These are phyloP conservation scores for Lordiphosa mommai DNA, from an alignment of 1,140 invertebrate genomes.

Conservation along the genomic window DNA sequence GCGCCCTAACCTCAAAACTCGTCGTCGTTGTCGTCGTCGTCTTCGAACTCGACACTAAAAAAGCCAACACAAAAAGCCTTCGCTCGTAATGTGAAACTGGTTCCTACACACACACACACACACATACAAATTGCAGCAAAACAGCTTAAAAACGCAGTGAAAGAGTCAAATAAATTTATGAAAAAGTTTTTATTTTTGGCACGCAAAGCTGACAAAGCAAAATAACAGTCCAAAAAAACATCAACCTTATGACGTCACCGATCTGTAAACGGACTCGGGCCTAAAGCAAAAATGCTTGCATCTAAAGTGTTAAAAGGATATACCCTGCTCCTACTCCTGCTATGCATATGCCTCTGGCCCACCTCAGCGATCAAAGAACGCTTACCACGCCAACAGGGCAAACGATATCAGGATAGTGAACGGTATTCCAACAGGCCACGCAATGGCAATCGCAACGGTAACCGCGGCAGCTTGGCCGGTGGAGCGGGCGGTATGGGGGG, in stretches of 20 bases:
- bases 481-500: background rate
- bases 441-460: slow-evolving; percentile 17
- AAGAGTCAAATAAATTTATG: slow-evolving; percentile 56
- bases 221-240: slow-evolving; percentile 3
- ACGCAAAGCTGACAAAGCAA: slow-evolving; percentile 55
- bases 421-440: slow-evolving; percentile 26
- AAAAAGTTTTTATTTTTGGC: slow-evolving; percentile 56
- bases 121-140: slow-evolving; percentile 20
- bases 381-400: background rate
- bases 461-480: background rate
- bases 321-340: slow-evolving; percentile 36
- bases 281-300: slow-evolving; percentile 17
- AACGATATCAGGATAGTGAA: background rate
- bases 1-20: slow-evolving; percentile 59
- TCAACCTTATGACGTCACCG: slow-evolving; percentile 55
- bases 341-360: slow-evolving; percentile 48
- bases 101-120: slow-evolving; percentile 42
- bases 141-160: slow-evolving; percentile 60
- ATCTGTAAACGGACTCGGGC: slow-evolving; percentile 16
- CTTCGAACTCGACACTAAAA: slow-evolving; percentile 30
- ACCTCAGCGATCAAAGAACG: slow-evolving; percentile 45
- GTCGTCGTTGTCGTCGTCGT: slow-evolving; percentile 2
- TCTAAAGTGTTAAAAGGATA: slow-evolving; percentile 34
- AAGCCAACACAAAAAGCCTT: slow-evolving; percentile 48
- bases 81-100: slow-evolving; percentile 68